A percentile compares a stretch with the other conserved stretches of the same genome.
phyloP scores from a whole-genome alignment of 2,113 vertebrate species.

The Bos javanicus region DNA sequence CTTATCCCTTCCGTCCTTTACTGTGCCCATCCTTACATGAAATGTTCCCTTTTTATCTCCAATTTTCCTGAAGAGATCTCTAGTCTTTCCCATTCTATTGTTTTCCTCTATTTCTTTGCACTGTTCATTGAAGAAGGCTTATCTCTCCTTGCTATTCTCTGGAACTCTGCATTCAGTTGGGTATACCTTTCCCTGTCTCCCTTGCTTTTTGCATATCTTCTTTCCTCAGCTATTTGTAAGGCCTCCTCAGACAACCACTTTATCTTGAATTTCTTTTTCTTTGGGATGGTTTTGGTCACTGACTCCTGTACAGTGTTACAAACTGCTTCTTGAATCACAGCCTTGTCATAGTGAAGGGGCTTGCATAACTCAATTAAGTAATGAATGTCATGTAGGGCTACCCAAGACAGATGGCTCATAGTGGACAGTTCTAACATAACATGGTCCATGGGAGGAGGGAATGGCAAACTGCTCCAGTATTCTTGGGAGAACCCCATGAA shows the following conservation, averaged over 20 bases:
- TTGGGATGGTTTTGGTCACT: not conserved
- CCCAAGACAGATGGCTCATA: not conserved
- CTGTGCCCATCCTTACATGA: not conserved
- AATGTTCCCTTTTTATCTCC: not conserved
- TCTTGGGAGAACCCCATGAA: not conserved
- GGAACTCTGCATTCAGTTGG: not conserved
- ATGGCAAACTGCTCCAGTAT: not conserved
- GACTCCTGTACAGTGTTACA: not conserved
- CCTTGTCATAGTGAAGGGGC: not conserved
- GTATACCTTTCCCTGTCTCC: not conserved
- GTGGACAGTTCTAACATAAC: not conserved
- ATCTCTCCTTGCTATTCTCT: not conserved
- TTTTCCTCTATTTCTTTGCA: not conserved
- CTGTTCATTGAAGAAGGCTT: not conserved
- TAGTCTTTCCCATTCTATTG: not conserved
- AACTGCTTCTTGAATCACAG: not conserved
- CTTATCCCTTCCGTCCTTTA: not conserved
- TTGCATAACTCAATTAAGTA: not conserved
- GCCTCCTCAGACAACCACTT: not conserved
- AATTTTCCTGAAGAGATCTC: not conserved
- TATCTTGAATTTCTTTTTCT: not conserved
- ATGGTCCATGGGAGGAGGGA: not conserved
- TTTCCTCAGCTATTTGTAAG: not conserved
- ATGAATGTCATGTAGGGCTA: not conserved
- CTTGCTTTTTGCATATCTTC: not conserved